Evolutionary conservation across 1,140 invertebrate species (phyloP).

Genomic region (Meteorus sp.): DNA sequence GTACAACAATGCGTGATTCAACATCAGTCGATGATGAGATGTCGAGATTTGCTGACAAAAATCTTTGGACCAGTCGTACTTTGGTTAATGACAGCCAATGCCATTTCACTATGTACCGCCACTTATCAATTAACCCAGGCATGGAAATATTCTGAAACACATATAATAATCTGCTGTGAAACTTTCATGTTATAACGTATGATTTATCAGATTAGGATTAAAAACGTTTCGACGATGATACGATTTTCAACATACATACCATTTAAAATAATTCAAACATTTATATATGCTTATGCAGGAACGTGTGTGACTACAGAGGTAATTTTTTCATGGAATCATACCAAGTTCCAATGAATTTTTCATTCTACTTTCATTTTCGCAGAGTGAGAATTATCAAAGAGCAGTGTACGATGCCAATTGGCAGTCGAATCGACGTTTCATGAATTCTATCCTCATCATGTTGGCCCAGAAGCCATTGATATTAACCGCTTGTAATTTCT

Average conservation of each 20-base stretch:
- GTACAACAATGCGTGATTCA: constrained; percentile 23
- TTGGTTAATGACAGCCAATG: constrained; percentile 31
- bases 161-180: no score
- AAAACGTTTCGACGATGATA: neutral
- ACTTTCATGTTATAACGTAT: no score
- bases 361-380: neutral
- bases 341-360: neutral
- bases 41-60: constrained; percentile 26
- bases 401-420: constrained; percentile 26
- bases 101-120: constrained; percentile 32
- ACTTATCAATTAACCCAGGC: constrained; percentile 40
- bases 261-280: constrained; percentile 25
- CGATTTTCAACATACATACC: constrained; percentile 12
- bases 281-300: constrained; percentile 6
- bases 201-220: constrained; percentile 5
- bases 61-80: constrained; percentile 36
- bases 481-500: constrained; percentile 27
- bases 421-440: constrained; percentile 21
- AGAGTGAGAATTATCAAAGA: constrained; percentile 30
- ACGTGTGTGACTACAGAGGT: constrained; percentile 10
- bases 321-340: neutral
- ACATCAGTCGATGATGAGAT: neutral
- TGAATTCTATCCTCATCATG: constrained; percentile 25
- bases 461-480: constrained; percentile 31
- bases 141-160: no score